phyloP scores from a whole-genome alignment of 2,113 vertebrate genomes.

The Physeter macrocephalus region DNA sequence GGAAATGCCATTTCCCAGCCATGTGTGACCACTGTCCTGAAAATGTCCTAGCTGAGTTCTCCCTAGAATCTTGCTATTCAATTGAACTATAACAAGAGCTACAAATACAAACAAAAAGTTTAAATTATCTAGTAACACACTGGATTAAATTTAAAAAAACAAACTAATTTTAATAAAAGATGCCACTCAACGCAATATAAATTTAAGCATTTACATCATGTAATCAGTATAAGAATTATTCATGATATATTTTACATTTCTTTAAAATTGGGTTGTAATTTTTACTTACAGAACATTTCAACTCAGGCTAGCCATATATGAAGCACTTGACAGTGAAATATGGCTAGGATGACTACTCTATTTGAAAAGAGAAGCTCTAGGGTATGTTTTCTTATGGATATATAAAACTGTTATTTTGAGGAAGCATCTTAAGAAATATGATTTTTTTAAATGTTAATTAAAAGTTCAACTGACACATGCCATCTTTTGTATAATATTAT shows the following conservation, averaged over 20 bases:
- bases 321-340: background rate
- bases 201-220: background rate
- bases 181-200: background rate
- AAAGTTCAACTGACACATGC: background rate
- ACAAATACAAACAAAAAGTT: background rate
- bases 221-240: background rate
- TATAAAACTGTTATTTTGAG: background rate
- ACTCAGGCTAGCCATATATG: background rate
- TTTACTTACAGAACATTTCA: background rate
- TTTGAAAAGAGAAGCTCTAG: background rate
- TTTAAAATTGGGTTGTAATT: background rate
- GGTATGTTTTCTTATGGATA: background rate
- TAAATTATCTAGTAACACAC: background rate
- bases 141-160: background rate
- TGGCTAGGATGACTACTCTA: background rate
- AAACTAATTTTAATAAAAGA: conserved; percentile 15
- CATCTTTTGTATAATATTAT: background rate
- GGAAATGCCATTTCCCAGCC: background rate
- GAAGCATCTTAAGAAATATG: background rate
- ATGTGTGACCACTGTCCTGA: background rate
- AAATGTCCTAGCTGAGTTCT: background rate
- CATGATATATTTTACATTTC: background rate
- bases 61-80: background rate
- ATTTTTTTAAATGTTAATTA: background rate
- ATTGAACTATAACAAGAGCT: background rate